These are phyloP conservation scores for Melanaphis sacchari DNA, from an alignment of 1,140 invertebrate genomes.

Conservation along the genomic window DNA sequence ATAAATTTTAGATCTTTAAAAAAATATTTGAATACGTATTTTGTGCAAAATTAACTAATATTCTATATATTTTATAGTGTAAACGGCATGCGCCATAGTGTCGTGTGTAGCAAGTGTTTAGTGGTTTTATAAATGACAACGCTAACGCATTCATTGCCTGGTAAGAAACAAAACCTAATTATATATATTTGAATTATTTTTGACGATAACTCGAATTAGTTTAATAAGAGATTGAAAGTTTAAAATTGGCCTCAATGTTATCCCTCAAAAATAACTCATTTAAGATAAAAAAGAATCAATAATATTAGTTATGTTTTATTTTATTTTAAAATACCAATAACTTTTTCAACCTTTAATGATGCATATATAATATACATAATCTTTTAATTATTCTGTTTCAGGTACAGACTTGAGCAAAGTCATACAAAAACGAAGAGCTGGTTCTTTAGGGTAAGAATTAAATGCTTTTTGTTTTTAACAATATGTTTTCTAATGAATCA, in stretches of 20 bases:
- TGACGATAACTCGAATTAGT: neutral
- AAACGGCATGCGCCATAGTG: constrained; percentile 49
- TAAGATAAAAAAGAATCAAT: constrained; percentile 6
- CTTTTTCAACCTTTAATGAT: neutral
- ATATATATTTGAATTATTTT: neutral
- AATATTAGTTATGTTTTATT: neutral
- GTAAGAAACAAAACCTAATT: constrained; percentile 64
- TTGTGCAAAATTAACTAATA: neutral
- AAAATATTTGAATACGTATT: constrained; percentile 3
- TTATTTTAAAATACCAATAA: neutral
- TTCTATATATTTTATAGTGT: neutral
- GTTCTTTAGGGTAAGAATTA: constrained; percentile 69
- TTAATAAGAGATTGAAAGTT: neutral
- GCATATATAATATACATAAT: neutral
- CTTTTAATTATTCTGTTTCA: constrained; percentile 62
- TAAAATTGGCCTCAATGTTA: neutral
- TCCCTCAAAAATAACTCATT: neutral
- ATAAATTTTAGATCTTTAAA: neutral
- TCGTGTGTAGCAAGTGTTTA: constrained; percentile 33
- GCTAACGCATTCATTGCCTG: constrained; percentile 72
- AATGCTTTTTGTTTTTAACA: neutral
- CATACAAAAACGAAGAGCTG: constrained; percentile 69
- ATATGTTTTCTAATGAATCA: neutral
- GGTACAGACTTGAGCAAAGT: constrained; percentile 71
- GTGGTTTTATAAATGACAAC: constrained; percentile 66